Evolutionary conservation across 2,888 invertebrate species (phyloP), one percentile per base, ranked within the genome.

Genomic region (Dermolepida albohirtum): DNA sequence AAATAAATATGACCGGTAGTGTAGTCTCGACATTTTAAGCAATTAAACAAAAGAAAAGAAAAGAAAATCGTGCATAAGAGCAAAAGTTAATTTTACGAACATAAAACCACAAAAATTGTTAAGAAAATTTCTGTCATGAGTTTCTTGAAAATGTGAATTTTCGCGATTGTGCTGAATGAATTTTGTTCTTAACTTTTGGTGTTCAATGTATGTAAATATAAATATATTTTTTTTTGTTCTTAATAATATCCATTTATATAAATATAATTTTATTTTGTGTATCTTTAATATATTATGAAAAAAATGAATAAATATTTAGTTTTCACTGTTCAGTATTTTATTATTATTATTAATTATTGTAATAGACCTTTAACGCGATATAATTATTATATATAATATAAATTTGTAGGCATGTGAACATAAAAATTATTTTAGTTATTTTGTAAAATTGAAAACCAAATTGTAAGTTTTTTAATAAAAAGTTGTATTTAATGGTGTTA

Each of bases 401-500:
- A 62, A 62, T 62, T 62, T 11, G 59, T 62, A 62, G 59, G 47
- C 44, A 62, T 62, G 59, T 62, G 43, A 62, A 62, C 59, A 62
- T 62, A 62, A 64, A 67, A 51, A 54, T 52, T 55, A 67, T 63
- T 64, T 69, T 69, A 71, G 63, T 72, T 74, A 71, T 73, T 74
- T 72, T 74, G 70, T 74, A 71, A 70, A 72, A 71, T 71, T 67
- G 57, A 72, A 70, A 71, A 69, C 69, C 69, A 72, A 71, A 71
- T 66, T 72, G 73, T 72, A 73, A 68, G 71, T 73, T 74, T 73
- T 72, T 73, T 71, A 73, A 73, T 72, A 73, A 74, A 72, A 73
- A 68, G 64, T 70, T 73, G 67, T 72, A 73, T 71, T 67, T 51
- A 67, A 55, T 22, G 4, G 40, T 50, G 50, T 40, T 54, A 29